Evolutionary conservation across 1,140 invertebrate species (phyloP).

Genomic region (Harpegnathos saltator): DNA sequence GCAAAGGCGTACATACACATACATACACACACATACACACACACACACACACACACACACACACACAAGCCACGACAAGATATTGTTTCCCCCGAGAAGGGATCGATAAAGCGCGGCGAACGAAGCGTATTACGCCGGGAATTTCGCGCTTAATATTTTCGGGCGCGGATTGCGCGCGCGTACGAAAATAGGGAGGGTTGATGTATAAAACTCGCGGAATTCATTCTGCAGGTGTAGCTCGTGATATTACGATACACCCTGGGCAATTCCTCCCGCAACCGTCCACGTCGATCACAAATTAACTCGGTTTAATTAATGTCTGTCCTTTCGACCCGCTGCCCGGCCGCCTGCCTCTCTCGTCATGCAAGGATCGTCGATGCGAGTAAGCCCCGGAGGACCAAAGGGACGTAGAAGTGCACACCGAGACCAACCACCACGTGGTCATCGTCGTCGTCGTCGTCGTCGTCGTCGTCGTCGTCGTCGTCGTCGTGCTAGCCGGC

Average conservation of each 20-base stretch:
- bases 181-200: too few species aligned
- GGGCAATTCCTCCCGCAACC: conserved; percentile 31
- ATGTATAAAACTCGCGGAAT: conserved; percentile 40
- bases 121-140: conserved; percentile 10
- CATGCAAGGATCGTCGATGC: conserved; percentile 28
- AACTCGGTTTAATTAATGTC: conserved; percentile 70
- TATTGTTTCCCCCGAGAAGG: not conserved
- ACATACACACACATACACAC: too few species aligned
- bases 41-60: too few species aligned
- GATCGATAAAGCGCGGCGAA: not conserved
- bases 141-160: conserved; percentile 21
- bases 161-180: too few species aligned
- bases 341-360: not conserved
- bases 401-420: conserved; percentile 33
- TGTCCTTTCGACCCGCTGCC: conserved; percentile 27
- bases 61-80: not conserved
- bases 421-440: not conserved
- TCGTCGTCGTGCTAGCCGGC: not conserved
- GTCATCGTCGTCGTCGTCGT: not conserved
- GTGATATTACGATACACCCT: conserved; percentile 38
- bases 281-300: conserved; percentile 68
- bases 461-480: not conserved
- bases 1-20: too few species aligned
- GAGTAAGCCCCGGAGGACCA: conserved; percentile 29
- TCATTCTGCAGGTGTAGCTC: conserved; percentile 32